Percentiles rank a stretch among this genome's conserved stretches.
These are phyloP conservation scores for Drosophila gaucha DNA, from an alignment of 2,888 invertebrate species.

Conservation along the genomic window DNA sequence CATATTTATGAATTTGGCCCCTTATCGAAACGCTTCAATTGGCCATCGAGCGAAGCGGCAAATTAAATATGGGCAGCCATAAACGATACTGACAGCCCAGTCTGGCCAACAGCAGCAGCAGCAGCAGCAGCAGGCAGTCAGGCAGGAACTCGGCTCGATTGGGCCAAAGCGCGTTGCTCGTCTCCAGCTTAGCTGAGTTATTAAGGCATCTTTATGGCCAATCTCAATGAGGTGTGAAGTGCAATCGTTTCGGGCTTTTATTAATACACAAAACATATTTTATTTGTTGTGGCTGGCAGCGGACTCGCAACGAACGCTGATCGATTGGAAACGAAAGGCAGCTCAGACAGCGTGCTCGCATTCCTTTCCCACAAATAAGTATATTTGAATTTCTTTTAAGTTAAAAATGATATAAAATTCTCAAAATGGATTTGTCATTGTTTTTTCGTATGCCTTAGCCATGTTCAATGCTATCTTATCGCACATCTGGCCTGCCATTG, in stretches of 20 bases:
- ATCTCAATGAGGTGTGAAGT: conserved; percentile 84
- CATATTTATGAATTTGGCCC: conserved; percentile 79
- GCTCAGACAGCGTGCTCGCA: conserved; percentile 1
- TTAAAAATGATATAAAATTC: not conserved
- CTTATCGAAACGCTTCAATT: conserved; percentile 80
- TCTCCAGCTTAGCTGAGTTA: conserved; percentile 81
- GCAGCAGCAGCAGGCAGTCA: not conserved
- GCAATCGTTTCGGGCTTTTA: conserved; percentile 80
- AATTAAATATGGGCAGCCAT: conserved; percentile 80
- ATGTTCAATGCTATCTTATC: conserved; percentile 2
- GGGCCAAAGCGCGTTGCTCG: conserved; percentile 27
- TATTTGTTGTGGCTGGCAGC: conserved; percentile 48
- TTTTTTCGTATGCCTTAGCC: not conserved
- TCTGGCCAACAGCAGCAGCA: conserved; percentile 8
- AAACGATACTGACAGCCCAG: conserved; percentile 75
- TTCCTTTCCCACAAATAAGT: conserved; percentile 10
- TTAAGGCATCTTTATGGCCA: conserved; percentile 83
- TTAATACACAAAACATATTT: conserved; percentile 79
- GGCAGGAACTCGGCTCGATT: conserved; percentile 17
- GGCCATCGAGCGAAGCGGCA: conserved; percentile 72
- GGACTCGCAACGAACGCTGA: conserved; percentile 37
- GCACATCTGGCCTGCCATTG: conserved; percentile 2
- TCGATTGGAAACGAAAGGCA: conserved; percentile 36
- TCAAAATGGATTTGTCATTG: conserved; percentile 8
- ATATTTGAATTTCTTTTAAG: conserved; percentile 1